These are phyloP conservation scores for Liparis tanakae DNA, from an alignment of 2,797 vertebrate species.

Conservation along the genomic window DNA sequence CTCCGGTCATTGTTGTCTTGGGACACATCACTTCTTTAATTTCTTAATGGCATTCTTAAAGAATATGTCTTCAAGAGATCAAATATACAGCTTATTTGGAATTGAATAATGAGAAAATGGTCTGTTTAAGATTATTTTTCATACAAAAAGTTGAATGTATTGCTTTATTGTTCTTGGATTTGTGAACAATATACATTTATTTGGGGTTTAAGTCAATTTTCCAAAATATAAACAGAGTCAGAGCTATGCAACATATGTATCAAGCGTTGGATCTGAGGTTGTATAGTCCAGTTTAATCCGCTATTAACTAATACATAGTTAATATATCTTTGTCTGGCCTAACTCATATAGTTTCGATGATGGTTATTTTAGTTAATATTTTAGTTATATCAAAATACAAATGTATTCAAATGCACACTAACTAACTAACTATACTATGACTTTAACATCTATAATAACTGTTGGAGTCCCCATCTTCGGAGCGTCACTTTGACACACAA, in stretches of 20 bases:
- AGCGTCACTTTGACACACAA: conserved; percentile 8
- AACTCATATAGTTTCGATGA: neutral
- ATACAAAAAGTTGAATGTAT: neutral
- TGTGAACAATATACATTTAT: neutral
- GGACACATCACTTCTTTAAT: too few relatives aligned
- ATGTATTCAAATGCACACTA: neutral
- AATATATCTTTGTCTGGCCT: neutral
- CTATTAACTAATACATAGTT: neutral
- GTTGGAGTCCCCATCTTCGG: neutral
- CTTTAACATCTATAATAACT: conserved; percentile 3
- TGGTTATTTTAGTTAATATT: neutral
- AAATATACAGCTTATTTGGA: neutral
- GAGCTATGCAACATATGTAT: neutral
- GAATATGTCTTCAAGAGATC: neutral
- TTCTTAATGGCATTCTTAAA: too few relatives aligned
- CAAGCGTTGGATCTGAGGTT: neutral
- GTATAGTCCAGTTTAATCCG: neutral
- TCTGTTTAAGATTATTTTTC: neutral
- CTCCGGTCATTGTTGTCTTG: neutral
- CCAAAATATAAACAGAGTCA: accelerated
- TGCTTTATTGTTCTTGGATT: neutral
- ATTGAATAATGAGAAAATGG: neutral
- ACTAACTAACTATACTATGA: neutral
- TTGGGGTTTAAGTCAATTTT: neutral
- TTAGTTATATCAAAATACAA: neutral